Conservation (phyloP, 2,888 invertebrate genomes). For the Tenthredo livida region DNA sequence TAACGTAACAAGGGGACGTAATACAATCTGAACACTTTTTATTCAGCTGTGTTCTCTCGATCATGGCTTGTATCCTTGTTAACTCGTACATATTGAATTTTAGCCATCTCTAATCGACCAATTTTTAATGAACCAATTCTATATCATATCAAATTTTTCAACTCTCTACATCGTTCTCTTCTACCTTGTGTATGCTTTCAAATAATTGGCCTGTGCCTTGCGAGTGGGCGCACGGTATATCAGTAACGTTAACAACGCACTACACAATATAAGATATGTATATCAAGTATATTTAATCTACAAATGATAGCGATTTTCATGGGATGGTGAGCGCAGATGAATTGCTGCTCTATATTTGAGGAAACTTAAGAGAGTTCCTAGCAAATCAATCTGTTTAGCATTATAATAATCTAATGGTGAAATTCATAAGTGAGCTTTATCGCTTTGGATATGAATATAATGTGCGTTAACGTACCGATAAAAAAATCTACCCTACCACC, state of each 20-base stretch:
- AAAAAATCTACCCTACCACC: conserved; percentile 5
- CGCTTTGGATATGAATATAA: conserved; percentile 6
- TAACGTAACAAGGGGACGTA: neutral
- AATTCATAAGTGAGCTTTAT: neutral
- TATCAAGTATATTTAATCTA: neutral
- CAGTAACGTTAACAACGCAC: conserved; percentile 2
- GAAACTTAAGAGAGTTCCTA: neutral
- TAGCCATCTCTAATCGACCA: neutral
- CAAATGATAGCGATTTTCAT: neutral
- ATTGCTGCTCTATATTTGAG: neutral
- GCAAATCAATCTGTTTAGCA: conserved; percentile 1
- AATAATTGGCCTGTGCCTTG: neutral
- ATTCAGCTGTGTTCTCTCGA: neutral
- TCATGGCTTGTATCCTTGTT: neutral
- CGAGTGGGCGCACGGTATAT: neutral
- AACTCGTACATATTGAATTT: neutral
- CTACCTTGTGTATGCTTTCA: neutral
- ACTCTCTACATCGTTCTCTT: neutral
- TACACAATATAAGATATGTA: conserved; percentile 2
- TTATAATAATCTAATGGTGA: conserved; percentile 5
- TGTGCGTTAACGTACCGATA: conserved; percentile 1
- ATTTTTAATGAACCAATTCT: neutral
- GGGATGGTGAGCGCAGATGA: neutral
- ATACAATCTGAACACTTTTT: neutral
- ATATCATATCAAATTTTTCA: neutral